Base-by-base conservation (phyloP, 2,888 invertebrate genomes). In the Sialis fuliginosa region DNA sequence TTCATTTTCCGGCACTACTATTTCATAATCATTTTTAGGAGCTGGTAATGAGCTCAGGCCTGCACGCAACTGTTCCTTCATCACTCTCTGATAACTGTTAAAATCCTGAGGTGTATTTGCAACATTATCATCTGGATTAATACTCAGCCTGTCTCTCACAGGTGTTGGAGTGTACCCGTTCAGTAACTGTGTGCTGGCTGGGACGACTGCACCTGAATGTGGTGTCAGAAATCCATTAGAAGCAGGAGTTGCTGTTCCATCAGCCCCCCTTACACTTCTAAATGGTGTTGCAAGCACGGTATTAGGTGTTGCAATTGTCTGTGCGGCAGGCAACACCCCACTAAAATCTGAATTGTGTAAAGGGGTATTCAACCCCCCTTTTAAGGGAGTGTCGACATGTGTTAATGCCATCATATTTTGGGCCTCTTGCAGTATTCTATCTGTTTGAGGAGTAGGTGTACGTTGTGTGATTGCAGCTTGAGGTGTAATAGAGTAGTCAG, bases 321-420 rank as follows among this genome's bases (percentile, higher is more conserved):
- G 79, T 22, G 75, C 67, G 55, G 79, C 79, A 2, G 93, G 92
- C 52, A 87, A 67, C 0, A 86, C 75, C 2, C 90, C 83, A 12
- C 79, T 78, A 64, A 96, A 93, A 65, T 96, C 93, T 0, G 85
- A 77, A 59, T 91, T 83, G 50, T 84, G 81, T 5, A 98, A 69
- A 0, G 95, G 92, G 0, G 96, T 96, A 64, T 98, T 98, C 30
- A 89, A 61, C 0, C 98, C 98, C 42, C 97, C 87, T 64, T 96
- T 96, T 12, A 98, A 68, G 0, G 97, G 97, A 0, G 97, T 98
- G 60, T 98, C 97, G 2, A 95, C 93, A 63, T 97, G 95, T 0
- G 92, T 91, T 13, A 98, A 69, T 0, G 97, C 96, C 89, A 98
- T 93, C 60, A 98, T 87, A 62, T 98, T 97, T 65, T 97, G 95